phyloP scores from a whole-genome alignment of 2,888 invertebrate genomes.

The Steinernema carpocapsae region DNA sequence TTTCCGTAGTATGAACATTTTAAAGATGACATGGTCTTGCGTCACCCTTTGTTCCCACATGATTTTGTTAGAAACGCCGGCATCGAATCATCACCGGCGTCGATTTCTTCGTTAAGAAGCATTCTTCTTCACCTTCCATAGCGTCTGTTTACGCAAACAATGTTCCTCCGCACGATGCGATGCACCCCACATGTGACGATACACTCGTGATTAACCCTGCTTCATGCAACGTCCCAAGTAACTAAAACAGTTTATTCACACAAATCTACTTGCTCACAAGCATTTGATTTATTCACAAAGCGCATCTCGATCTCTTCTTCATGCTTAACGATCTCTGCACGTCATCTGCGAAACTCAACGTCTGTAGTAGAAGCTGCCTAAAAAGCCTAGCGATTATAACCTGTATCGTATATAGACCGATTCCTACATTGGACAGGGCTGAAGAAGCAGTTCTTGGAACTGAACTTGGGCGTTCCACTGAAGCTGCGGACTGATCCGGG shows the following conservation, averaged over 20 bases:
- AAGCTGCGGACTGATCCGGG: conserved; percentile 24
- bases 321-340: background rate
- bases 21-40: no score
- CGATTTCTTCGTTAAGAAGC: no score
- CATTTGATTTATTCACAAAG: no score
- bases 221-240: background rate
- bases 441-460: conserved; percentile 49
- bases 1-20: no score
- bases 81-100: no score
- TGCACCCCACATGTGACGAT: background rate
- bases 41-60: no score
- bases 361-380: background rate
- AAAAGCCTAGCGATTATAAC: no score
- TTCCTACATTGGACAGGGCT: conserved; percentile 49
- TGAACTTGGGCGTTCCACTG: conserved; percentile 28
- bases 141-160: no score
- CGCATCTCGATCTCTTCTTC: background rate
- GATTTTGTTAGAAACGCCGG: no score
- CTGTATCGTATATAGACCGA: conserved; percentile 27
- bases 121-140: no score
- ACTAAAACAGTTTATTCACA: conserved; percentile 6
- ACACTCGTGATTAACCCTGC: background rate
- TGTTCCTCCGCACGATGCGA: background rate
- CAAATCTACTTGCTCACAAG: background rate
- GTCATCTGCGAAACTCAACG: background rate